Base-by-base conservation (phyloP, 2,113 vertebrate genomes). In the Pao palembangensis region DNA sequence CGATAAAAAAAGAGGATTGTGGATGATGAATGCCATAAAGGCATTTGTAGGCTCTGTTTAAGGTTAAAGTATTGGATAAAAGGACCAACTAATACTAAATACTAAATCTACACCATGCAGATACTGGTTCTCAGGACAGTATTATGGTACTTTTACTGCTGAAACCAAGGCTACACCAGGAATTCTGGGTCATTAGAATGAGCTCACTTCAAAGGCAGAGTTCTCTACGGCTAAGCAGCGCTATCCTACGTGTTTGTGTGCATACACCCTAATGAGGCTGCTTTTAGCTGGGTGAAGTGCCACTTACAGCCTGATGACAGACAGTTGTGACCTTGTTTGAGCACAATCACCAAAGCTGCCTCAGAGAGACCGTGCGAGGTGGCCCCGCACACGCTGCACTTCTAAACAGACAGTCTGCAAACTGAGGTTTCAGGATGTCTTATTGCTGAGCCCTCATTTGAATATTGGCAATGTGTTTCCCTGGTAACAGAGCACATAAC, bases 401-500 rank as follows among this genome's bases (percentile, higher is more conserved):
- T 44, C 16, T 44, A 44, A 44, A 48, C 18, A n/a, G n/a, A 20
- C 8, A 38, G 11, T 34, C 31, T 8, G 31, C 8, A 34, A 34
- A 8, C 31, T 12, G 34, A 38, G 34, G 34, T 11, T 12, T 12
- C 34, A 38, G 34, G 34, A 38, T 38, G 34, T 66, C 19, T 0
- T 20, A 56, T 41, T 8, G 4, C 48, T 54, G 63, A 75, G 63
- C 5, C 31, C 61, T 54, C 41, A 61, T 67, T 62, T 65, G 38
- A 76, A 74, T 67, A 60, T 60, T 65, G 16, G 12, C 46, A 67
- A 47, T 61, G 31, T 18, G 67, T 85, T 79, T 62, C 76, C 78
- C 81, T 83, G 74, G 71, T 69, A 85, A 83, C 85, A 31, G 64
- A 67, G 41, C 50, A 61, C 0, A 44, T 57, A n/a, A 38, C 21